Evolutionary conservation across 1,140 invertebrate species (phyloP).

Genomic region (Oryzaephilus surinamensis): DNA sequence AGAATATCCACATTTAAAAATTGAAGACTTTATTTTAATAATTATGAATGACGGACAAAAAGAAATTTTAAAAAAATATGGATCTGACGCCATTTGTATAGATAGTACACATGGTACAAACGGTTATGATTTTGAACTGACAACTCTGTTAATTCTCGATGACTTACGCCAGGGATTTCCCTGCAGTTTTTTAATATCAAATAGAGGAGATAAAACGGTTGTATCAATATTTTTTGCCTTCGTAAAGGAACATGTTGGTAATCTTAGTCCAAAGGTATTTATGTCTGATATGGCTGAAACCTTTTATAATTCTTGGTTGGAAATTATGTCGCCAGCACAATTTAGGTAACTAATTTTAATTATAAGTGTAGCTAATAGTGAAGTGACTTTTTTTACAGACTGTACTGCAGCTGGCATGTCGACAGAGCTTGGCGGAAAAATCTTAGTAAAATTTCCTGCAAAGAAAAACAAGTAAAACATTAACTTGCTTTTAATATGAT

Average conservation of each 20-base stretch:
- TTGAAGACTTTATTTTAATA: constrained; percentile 16
- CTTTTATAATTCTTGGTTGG: constrained; percentile 12
- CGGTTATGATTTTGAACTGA: constrained; percentile 5
- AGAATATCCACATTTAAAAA: constrained; percentile 9
- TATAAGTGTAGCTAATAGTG: not conserved
- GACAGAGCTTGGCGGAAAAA: constrained; percentile 13
- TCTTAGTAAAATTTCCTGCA: constrained; percentile 4
- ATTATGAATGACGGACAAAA: constrained; percentile 11
- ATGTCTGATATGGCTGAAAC: constrained; percentile 13
- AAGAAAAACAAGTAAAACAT: constrained; percentile 13
- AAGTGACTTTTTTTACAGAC: constrained; percentile 2
- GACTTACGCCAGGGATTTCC: constrained; percentile 8
- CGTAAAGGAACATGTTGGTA: constrained; percentile 9
- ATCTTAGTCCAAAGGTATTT: constrained; percentile 8
- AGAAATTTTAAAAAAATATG: constrained; percentile 7
- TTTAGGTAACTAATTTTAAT: constrained; percentile 3
- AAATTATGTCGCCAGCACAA: constrained; percentile 8
- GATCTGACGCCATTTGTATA: constrained; percentile 10
- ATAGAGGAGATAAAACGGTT: constrained; percentile 4
- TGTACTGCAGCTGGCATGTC: constrained; percentile 14
- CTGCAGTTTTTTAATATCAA: constrained; percentile 5
- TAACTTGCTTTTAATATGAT: no score
- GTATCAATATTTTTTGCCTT: constrained; percentile 9
- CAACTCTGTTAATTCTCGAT: constrained; percentile 2
- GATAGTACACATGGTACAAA: constrained; percentile 10